These are phyloP conservation scores for Glaucidium brasilianum DNA, from an alignment of 2,113 vertebrate genomes.

Conservation along the genomic window DNA sequence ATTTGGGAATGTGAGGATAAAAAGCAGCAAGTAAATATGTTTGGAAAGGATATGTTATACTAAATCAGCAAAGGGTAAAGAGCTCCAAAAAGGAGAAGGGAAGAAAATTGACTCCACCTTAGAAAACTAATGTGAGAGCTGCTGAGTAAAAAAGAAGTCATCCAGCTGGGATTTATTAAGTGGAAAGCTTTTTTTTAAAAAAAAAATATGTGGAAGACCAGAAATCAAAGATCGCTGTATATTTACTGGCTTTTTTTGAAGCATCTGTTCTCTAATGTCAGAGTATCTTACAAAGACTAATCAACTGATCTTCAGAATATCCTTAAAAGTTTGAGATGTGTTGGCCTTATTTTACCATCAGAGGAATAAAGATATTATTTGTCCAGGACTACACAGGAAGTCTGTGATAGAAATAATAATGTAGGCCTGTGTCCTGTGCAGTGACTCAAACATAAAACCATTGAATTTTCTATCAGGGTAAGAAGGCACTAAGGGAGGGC, in stretches of 20 bases:
- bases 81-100: background rate
- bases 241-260: constrained; percentile 19
- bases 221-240: constrained; percentile 26
- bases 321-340: background rate
- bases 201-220: background rate
- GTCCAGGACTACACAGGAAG: background rate
- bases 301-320: constrained; percentile 32
- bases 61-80: background rate
- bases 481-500: background rate
- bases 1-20: background rate
- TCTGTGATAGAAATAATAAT: background rate
- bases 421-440: background rate
- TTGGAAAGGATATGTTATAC: background rate
- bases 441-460: background rate
- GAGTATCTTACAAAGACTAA: constrained; percentile 17
- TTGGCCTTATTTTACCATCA: background rate
- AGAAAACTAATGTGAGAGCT: constrained; percentile 1
- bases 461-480: background rate
- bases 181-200: background rate
- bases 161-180: constrained; percentile 29
- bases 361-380: background rate
- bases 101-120: constrained; percentile 16
- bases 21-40: constrained; percentile 24
- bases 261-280: constrained; percentile 14
- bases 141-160: background rate